Evolutionary conservation across 2,888 invertebrate species (phyloP).

Genomic region (Noctua pronuba): DNA sequence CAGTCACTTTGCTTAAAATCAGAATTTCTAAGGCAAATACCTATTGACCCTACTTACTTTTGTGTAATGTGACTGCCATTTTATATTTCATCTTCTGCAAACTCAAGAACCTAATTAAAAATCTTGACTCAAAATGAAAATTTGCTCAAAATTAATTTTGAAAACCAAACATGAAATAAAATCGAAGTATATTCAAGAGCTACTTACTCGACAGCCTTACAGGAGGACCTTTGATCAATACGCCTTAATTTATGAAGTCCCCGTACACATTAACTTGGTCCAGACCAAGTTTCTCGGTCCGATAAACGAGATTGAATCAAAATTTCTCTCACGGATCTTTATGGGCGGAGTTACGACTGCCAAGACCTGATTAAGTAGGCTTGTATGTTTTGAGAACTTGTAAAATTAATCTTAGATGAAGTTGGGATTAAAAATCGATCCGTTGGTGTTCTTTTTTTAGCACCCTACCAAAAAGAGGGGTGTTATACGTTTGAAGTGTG

Average conservation of each 20-base stretch:
- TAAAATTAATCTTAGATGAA: conserved; percentile 15
- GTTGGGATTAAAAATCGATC: conserved; percentile 30
- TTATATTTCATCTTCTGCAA: conserved; percentile 5
- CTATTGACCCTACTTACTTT: neutral
- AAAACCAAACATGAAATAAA: conserved; percentile 17
- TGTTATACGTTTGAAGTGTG: no score
- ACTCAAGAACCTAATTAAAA: conserved; percentile 18
- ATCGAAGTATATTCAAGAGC: conserved; percentile 14
- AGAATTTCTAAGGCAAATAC: neutral
- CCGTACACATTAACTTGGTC: conserved; percentile 46
- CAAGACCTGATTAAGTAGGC: conserved; percentile 48
- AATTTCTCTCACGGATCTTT: conserved; percentile 55
- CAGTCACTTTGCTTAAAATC: neutral
- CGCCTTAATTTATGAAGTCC: conserved; percentile 46
- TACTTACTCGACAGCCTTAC: conserved; percentile 1
- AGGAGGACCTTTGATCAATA: conserved; percentile 47
- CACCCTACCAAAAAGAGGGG: no score
- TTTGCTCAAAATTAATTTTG: neutral
- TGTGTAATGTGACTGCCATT: neutral
- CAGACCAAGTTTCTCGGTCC: conserved; percentile 38
- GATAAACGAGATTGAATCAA: conserved; percentile 44
- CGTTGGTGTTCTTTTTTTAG: neutral
- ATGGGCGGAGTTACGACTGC: conserved; percentile 45
- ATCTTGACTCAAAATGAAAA: neutral
- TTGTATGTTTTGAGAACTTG: conserved; percentile 43